Evolutionary conservation across 2,888 invertebrate genomes (phyloP).

Genomic region (Sisyra terminalis): DNA sequence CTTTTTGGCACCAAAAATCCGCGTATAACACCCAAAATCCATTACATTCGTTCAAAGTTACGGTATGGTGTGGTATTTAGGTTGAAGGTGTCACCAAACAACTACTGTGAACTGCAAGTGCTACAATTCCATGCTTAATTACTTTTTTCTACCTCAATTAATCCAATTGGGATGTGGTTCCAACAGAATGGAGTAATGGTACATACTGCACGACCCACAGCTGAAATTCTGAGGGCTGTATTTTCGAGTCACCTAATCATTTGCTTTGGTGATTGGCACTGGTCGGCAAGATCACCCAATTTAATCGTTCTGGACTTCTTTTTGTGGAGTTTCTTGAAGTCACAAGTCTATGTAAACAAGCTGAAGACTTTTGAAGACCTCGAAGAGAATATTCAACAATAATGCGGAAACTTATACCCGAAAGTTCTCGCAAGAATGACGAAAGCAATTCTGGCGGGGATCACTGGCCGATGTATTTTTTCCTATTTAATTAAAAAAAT

Average conservation of each 20-base stretch:
- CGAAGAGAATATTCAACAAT: conserved; percentile 9
- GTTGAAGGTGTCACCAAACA: conserved; percentile 11
- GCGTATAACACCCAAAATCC: conserved; percentile 10
- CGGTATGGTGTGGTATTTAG: conserved; percentile 11
- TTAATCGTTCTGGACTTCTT: conserved; percentile 10
- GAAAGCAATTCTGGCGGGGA: conserved; percentile 6
- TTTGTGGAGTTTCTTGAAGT: conserved; percentile 13
- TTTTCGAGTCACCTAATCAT: conserved; percentile 12
- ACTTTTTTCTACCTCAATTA: too few relatives aligned
- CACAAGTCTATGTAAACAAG: conserved; percentile 11
- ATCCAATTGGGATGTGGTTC: too few relatives aligned
- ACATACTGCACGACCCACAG: conserved; percentile 7
- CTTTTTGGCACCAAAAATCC: conserved; percentile 13
- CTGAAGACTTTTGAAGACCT: not conserved
- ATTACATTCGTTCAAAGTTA: conserved; percentile 13
- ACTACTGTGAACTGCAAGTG: conserved; percentile 12
- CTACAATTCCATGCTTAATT: conserved; percentile 9
- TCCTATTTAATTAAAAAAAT: conserved; percentile 10
- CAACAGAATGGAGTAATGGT: not conserved
- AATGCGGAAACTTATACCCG: conserved; percentile 13
- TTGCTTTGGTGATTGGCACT: not conserved
- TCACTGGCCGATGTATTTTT: conserved; percentile 10
- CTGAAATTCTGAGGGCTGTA: conserved; percentile 8
- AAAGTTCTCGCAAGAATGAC: conserved; percentile 12
- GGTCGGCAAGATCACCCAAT: conserved; percentile 13